phyloP scores from a whole-genome alignment of 2,113 vertebrate genomes.

The Agapornis roseicollis region DNA sequence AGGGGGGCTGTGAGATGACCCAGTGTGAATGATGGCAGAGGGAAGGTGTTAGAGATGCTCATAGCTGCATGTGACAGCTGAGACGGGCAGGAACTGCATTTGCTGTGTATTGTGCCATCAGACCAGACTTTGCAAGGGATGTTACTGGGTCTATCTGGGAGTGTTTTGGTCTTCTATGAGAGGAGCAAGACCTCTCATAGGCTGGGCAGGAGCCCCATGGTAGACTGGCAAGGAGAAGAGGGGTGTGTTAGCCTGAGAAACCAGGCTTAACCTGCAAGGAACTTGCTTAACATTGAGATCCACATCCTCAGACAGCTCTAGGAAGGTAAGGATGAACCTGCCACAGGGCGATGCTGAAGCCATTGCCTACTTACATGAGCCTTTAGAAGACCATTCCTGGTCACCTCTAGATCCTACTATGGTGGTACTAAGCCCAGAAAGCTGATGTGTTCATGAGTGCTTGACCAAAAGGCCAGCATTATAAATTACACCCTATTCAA shows the following conservation, averaged over 20 bases:
- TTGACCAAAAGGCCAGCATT: neutral
- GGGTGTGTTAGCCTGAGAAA: neutral
- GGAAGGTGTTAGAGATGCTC: neutral
- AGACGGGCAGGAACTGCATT: neutral
- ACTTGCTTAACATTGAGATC: neutral
- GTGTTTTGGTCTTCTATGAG: neutral
- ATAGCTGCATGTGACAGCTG: accelerated
- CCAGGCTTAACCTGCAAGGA: neutral
- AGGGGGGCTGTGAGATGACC: neutral
- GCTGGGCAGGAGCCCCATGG: neutral
- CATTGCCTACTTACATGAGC: neutral
- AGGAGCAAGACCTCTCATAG: neutral
- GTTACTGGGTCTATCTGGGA: neutral
- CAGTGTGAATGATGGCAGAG: neutral
- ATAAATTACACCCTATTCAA: neutral
- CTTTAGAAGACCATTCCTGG: neutral
- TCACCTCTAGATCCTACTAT: neutral
- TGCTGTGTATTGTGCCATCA: neutral
- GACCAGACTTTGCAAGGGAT: neutral
- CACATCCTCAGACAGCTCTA: neutral
- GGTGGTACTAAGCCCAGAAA: neutral
- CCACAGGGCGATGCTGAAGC: neutral
- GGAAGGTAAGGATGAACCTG: neutral
- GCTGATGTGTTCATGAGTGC: neutral
- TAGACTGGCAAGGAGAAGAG: neutral